Base-by-base conservation (phyloP, 2,797 vertebrate species). In the Phyllotis vaccarum region DNA sequence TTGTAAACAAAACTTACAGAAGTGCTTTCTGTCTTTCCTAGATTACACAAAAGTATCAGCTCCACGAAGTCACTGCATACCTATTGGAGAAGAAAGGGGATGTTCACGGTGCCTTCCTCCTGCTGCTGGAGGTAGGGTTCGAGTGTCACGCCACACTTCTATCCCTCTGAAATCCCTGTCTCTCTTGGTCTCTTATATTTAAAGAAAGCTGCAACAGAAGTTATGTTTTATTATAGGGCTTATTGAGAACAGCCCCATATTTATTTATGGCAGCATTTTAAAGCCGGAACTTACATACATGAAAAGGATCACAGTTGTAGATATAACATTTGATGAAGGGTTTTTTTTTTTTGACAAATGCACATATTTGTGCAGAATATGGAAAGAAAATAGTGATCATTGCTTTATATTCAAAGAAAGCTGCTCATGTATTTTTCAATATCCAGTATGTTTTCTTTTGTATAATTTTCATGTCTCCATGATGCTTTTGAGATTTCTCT, bases 71-170 rank as follows among this genome's bases (percentile, higher is more conserved):
- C 46, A 99, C 99, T 70, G 99, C 99, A 0, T 99, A 99, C 96
- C 98, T 99, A 46, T 98, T 99, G 97, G 99, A 99, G 98, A 99
- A 98, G 98, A 99, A 99, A 96, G 99, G 99, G 87, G 99, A 99
- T 89, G 97, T 99, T 82, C 99, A 99, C 0, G 99, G 99, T 97
- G 99, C 99, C 68, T 99, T 99, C 96, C 95, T 98, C 97, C 99
- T 99, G 90, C 98, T 99, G 98, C 98, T 99, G 27, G 98, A 99
- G 99, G 99, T 99, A 98, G 97, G 6, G 7, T 75, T 89, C 87
- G 76, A 46, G 80, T 90, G 2, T 27, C 86, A 40, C 62, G n/a
- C 88, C 43, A 7, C 66, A 34, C 83, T 74, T 95, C 86, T 95
- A 0, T 92, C 40, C 78, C 34, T 62, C 56, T 46, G 66, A 56